phyloP scores from a whole-genome alignment of 2,888 invertebrate genomes.

The Tryphoninae sp. region DNA sequence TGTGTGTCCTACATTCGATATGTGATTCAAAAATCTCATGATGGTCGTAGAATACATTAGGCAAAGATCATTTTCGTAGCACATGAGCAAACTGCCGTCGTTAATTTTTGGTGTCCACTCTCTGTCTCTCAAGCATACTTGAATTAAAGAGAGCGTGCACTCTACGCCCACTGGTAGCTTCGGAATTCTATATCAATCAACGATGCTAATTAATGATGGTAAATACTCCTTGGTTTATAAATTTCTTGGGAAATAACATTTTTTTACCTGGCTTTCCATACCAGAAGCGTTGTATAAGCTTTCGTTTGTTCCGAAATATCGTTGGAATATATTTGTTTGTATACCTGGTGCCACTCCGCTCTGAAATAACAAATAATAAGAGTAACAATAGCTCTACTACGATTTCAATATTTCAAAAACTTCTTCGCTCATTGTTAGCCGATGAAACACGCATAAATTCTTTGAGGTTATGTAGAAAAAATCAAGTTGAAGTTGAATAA shows the following conservation, averaged over 20 bases:
- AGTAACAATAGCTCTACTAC: neutral
- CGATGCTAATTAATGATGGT: neutral
- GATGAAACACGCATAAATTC: neutral
- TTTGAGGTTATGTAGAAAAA: conserved; percentile 23
- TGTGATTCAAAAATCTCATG: conserved; percentile 86
- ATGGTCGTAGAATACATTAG: conserved; percentile 85
- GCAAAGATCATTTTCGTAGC: conserved; percentile 82
- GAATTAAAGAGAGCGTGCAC: conserved; percentile 76
- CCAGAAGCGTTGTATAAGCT: conserved; percentile 74
- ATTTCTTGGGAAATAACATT: neutral
- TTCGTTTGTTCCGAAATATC: conserved; percentile 71
- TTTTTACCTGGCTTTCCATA: conserved; percentile 78
- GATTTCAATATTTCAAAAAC: neutral
- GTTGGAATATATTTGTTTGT: conserved; percentile 77
- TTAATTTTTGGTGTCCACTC: conserved; percentile 76
- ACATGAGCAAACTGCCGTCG: conserved; percentile 70
- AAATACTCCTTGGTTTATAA: neutral
- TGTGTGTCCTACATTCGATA: conserved; percentile 83
- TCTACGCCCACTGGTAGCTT: conserved; percentile 77
- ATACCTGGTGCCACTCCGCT: conserved; percentile 77
- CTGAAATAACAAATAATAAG: conserved; percentile 62
- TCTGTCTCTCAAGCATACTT: conserved; percentile 76
- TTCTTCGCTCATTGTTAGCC: neutral
- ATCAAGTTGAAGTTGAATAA: neutral
- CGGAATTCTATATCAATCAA: conserved; percentile 69